Base-by-base conservation (phyloP, 1,140 invertebrate genomes). In the Microplitis mediator region DNA sequence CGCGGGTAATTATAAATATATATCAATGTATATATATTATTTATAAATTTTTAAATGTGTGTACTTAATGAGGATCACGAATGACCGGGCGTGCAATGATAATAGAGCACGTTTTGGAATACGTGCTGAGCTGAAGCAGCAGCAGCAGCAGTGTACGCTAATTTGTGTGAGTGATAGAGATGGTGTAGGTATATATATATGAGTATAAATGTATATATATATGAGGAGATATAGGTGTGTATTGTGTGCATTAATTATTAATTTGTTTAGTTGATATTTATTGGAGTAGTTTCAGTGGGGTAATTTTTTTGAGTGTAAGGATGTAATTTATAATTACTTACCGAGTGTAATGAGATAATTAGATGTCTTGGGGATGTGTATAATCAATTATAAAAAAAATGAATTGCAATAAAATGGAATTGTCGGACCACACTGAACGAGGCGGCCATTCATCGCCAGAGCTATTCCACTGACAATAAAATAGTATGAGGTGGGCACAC, bases 401-500 rank as follows among this genome's bases (percentile, higher is more conserved):
- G 78, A 82, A 81, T 83, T 79, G 77, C 71, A 78, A 77, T 61
- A 76, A 82, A 85, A 82, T 76, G 84, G 78, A 83, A 79, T 76
- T 76, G 78, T 79, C 80, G 80, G 77, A 80, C 62, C 23, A 39
- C 78, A 81, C 78, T 79, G 68, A 76, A 83, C 75, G 77, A 84
- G 77, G 81, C 82, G 79, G 82, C 81, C 83, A 84, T 86, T 82
- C 79, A 81, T 79, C 74, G 71, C 74, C 71, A 73, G 65, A 71
- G 39, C 39, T 45, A 45, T 58, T 52, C 13, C 54, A 45, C 63
- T 66, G 70, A 65, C 62, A 36, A 11, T 58, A 58, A 71, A 64
- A 62, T 31, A 58, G 65, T 39, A 31, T 9, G 56, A 65, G 70
- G 66, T 62, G 14, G 51, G n/a, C 13, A 69, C 39, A 45, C 6